phyloP scores from a whole-genome alignment of 2,888 invertebrate genomes.

The Lasiommata megera region DNA sequence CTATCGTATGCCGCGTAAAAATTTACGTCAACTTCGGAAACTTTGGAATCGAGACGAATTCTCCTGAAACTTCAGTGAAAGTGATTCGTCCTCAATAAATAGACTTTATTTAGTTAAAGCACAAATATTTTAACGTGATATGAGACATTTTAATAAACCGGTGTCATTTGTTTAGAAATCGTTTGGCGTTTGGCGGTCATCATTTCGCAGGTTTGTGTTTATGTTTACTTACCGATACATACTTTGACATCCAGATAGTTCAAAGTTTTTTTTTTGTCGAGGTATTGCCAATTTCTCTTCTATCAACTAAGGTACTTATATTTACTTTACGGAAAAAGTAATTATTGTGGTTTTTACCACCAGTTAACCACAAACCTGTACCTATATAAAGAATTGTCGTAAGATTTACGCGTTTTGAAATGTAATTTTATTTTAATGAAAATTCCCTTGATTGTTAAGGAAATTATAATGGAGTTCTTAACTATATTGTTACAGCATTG shows the following conservation, averaged over 20 bases:
- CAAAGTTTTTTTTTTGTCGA: conserved; percentile 8
- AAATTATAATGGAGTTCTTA: background rate
- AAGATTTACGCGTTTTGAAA: conserved; percentile 2
- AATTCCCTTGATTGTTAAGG: background rate
- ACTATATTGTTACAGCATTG: background rate
- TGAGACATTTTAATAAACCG: conserved; percentile 44
- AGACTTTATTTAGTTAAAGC: conserved; percentile 30
- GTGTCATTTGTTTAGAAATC: conserved; percentile 65
- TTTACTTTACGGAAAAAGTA: conserved; percentile 38
- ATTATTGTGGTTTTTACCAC: conserved; percentile 55
- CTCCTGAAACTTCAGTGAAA: conserved; percentile 37
- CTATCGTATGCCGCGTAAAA: conserved; percentile 57
- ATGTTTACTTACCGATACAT: conserved; percentile 36
- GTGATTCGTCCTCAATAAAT: conserved; percentile 41
- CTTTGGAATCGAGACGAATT: conserved; percentile 42
- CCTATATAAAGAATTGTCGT: conserved; percentile 17
- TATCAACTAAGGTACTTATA: background rate
- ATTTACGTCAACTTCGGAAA: conserved; percentile 64
- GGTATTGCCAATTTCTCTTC: conserved; percentile 28
- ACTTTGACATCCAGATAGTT: conserved; percentile 21
- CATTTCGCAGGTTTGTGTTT: conserved; percentile 62
- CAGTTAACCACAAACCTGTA: conserved; percentile 45
- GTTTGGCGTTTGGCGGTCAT: conserved; percentile 51
- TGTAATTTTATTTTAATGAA: conserved; percentile 6
- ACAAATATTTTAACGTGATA: conserved; percentile 31